phyloP scores from a whole-genome alignment of 2,797 vertebrate species.

The Spinibarbus caldwelli region DNA sequence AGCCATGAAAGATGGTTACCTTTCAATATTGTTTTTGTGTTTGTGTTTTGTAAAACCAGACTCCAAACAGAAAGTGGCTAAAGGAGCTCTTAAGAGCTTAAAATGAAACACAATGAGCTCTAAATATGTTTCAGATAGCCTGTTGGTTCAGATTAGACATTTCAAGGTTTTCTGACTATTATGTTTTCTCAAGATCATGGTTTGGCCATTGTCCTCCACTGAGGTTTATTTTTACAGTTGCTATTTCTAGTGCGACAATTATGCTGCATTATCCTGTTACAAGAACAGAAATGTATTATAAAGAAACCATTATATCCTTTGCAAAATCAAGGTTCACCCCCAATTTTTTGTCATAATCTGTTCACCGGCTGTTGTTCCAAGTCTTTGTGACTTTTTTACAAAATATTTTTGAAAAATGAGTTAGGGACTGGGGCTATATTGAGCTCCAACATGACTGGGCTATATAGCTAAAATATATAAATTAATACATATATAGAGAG shows the following conservation, averaged over 20 bases:
- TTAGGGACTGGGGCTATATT: no score
- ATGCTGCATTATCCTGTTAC: constrained; percentile 27
- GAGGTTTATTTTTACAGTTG: constrained; percentile 21
- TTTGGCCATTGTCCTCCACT: constrained; percentile 1
- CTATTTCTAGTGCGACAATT: constrained; percentile 15
- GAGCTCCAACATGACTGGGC: neutral
- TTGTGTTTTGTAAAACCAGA: neutral
- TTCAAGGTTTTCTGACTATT: constrained; percentile 30
- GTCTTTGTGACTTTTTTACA: neutral
- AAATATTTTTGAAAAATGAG: neutral
- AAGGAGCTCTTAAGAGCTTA: constrained; percentile 4
- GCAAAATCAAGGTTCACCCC: neutral
- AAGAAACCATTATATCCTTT: neutral
- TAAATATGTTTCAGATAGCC: neutral
- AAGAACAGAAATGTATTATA: neutral
- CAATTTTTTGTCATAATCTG: neutral
- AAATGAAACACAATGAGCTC: constrained; percentile 33
- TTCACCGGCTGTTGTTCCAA: neutral
- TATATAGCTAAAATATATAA: neutral
- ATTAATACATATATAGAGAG: no score
- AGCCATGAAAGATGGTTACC: neutral
- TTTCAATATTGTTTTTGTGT: neutral
- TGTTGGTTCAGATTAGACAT: constrained; percentile 9
- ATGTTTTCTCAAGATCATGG: constrained; percentile 24
- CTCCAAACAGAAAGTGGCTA: neutral